Evolutionary conservation across 2,888 invertebrate genomes (phyloP), one percentile per base, ranked within the genome.

Genomic region (Hypsopygia costalis): DNA sequence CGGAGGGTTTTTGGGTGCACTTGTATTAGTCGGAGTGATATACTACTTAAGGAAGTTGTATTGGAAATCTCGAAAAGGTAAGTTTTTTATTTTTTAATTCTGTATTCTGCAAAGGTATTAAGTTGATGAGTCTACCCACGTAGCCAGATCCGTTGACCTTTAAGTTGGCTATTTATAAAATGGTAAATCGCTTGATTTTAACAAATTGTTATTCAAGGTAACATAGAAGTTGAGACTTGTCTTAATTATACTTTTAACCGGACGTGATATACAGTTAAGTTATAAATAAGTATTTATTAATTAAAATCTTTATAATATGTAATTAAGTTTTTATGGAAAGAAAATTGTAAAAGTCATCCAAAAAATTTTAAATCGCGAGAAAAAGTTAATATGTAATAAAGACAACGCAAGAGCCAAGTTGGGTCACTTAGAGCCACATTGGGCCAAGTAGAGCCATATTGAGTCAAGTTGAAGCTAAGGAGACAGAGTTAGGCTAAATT

Each of bases 1-100:
- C 55, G 92, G 94, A 59, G 93, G 94, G 55, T 91, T 94, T 68
- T 67, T 94, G 55, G 91, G 91, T 53, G 93, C 93, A 53, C 78
- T 92, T 43, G 70, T 93, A 40, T 76, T 93, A 42, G 82, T 92
- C 27, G 91, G 85, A 40, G 82, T 90, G 29, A 89, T 86, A 43
- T 90, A 88, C 63, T 83, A 91, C 62, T 70, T 92, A 55, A 91
- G 91, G 73, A 90, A 89, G 69, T 81, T 91, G 59, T 92, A 92
- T 83, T 91, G 91, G 81, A 90, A 91, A 60, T 90, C 90, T 49
- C 90, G 87, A 46, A 87, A 90, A 87, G 90, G 90, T 90, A 75
- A 76, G 88, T 59, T 33, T 16, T 35, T 21, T 36, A 11, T 29
- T 35, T 27, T 27, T 44, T 40, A 16, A 16, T 41, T 42, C 36